phyloP scores from a whole-genome alignment of 2,888 invertebrate genomes.

The Calephelis perditalis region DNA sequence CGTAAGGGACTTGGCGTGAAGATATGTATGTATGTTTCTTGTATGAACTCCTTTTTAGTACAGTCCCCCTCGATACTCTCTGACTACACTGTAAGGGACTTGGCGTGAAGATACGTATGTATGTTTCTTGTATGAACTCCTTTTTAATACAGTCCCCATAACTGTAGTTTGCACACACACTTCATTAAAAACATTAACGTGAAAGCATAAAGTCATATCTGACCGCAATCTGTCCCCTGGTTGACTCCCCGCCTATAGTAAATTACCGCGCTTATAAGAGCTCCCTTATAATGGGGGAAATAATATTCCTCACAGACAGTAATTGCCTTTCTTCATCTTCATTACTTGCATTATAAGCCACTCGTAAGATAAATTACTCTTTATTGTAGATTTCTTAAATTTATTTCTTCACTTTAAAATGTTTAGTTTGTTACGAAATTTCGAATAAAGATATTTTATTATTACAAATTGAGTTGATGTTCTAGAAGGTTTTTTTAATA shows the following conservation, averaged over 20 bases:
- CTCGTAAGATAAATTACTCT: slow-evolving; percentile 10
- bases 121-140: no score
- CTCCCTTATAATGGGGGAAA: slow-evolving; percentile 38
- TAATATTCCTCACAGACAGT: slow-evolving; percentile 38
- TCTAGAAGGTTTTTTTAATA: no score
- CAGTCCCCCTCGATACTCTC: no score
- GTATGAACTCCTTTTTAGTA: no score
- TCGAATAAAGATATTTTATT: no score
- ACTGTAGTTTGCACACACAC: slow-evolving; percentile 11
- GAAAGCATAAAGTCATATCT: slow-evolving; percentile 33
- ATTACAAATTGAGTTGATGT: no score
- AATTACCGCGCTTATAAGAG: slow-evolving; percentile 40
- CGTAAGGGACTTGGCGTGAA: no score
- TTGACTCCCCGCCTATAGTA: slow-evolving; percentile 38
- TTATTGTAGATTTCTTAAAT: slow-evolving; percentile 8
- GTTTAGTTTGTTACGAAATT: no score
- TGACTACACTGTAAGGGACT: no score
- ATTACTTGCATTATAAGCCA: slow-evolving; percentile 33
- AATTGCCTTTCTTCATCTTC: slow-evolving; percentile 48
- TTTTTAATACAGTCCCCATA: no score
- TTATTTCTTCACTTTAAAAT: not conserved
- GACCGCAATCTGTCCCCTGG: slow-evolving; percentile 33
- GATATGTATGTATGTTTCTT: no score
- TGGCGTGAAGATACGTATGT: no score
- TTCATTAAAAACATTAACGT: slow-evolving; percentile 26